These are phyloP conservation scores for Paradisaea rubra DNA, from an alignment of 2,113 vertebrate species.

Conservation along the genomic window DNA sequence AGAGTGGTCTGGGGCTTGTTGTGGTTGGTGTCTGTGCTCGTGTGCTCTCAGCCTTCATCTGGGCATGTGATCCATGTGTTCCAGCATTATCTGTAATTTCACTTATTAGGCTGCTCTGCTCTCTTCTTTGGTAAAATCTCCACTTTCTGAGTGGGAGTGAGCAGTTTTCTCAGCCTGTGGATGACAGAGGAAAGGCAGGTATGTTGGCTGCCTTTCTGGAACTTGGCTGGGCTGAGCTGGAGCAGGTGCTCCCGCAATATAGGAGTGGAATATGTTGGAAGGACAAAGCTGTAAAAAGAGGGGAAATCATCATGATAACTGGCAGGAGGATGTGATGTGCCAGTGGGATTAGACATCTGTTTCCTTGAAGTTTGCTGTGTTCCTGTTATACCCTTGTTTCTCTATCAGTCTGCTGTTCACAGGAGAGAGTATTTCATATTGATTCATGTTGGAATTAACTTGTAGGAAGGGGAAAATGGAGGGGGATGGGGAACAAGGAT, in stretches of 20 bases:
- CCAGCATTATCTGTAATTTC: not conserved
- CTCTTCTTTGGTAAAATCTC: not conserved
- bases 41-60: not conserved
- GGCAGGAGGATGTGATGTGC: not conserved
- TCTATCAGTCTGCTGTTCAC: not conserved
- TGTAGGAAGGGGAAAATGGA: not conserved
- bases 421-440: not conserved
- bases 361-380: conserved; percentile 17
- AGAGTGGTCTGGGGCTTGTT: not conserved
- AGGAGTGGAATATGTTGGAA: not conserved
- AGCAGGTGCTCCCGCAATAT: not conserved
- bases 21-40: not conserved
- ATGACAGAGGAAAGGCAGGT: not conserved
- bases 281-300: not conserved
- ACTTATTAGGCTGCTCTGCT: not conserved
- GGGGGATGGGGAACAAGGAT: not conserved
- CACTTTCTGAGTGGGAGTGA: not conserved
- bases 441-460: not conserved
- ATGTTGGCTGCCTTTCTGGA: not conserved
- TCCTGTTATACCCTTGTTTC: not conserved
- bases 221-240: not conserved
- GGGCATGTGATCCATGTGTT: not conserved
- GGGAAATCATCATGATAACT: not conserved
- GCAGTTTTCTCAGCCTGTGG: not conserved
- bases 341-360: conserved; percentile 9